Evolutionary conservation across 2,888 invertebrate genomes (phyloP).

Genomic region (Tetragonisca angustula): DNA sequence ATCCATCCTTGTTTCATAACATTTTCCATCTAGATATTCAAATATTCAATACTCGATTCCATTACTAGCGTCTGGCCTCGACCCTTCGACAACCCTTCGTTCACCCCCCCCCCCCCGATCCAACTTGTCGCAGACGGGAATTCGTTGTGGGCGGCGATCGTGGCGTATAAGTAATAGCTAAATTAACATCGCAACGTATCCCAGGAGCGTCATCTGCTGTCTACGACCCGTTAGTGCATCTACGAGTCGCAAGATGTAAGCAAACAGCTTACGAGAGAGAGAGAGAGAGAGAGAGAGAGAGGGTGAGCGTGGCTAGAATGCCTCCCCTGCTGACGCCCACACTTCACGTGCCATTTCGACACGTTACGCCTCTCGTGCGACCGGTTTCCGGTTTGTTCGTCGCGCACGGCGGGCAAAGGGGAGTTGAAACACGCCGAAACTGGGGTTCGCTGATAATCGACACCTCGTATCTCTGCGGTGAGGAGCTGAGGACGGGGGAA

Average conservation of each 20-base stretch:
- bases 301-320: slow-evolving; percentile 53
- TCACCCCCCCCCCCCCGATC: background rate
- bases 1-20: background rate
- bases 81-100: background rate
- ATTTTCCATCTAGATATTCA: background rate
- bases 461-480: background rate
- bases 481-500: background rate
- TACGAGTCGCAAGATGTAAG: slow-evolving; percentile 58
- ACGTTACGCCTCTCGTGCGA: slow-evolving; percentile 17
- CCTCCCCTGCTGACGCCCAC: slow-evolving; percentile 26
- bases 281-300: slow-evolving; percentile 26
- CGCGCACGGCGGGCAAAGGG: background rate
- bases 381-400: slow-evolving; percentile 27
- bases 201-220: slow-evolving; percentile 82
- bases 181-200: slow-evolving; percentile 83
- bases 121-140: slow-evolving; percentile 67
- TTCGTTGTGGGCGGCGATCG: slow-evolving; percentile 67
- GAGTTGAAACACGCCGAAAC: background rate
- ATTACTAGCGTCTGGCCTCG: background rate
- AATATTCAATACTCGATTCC: background rate
- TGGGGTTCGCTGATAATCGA: slow-evolving; percentile 4
- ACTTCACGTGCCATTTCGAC: background rate
- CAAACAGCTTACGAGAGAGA: slow-evolving; percentile 22
- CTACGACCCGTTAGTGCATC: slow-evolving; percentile 72
- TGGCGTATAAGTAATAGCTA: slow-evolving; percentile 81